phyloP scores from a whole-genome alignment of 1,140 invertebrate genomes.

The Tetragonula clypearis region DNA sequence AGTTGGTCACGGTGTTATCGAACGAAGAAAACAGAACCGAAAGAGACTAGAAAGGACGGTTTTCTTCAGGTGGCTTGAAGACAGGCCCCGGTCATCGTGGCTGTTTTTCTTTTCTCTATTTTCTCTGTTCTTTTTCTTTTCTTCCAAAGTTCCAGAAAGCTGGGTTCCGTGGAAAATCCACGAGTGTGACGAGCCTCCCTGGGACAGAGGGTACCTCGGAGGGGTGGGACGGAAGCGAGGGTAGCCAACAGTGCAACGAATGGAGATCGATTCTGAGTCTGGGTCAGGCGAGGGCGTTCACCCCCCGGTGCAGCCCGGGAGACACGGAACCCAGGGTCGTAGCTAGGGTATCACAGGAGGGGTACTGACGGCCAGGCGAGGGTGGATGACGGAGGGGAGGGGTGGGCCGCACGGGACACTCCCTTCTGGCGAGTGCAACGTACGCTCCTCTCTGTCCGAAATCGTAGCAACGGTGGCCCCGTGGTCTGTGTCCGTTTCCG shows the following conservation, averaged over 20 bases:
- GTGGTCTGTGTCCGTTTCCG: constrained; percentile 15
- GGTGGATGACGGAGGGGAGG: constrained; percentile 53
- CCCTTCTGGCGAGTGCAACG: constrained; percentile 73
- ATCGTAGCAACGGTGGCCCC: constrained; percentile 56
- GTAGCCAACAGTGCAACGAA: constrained; percentile 76
- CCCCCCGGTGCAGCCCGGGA: constrained; percentile 80
- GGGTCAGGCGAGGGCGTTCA: constrained; percentile 80
- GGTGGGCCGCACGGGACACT: constrained; percentile 67
- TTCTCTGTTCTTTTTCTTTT: constrained; percentile 29
- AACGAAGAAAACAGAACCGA: background rate
- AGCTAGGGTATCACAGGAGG: constrained; percentile 74
- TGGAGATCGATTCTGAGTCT: constrained; percentile 81
- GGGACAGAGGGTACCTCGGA: constrained; percentile 28
- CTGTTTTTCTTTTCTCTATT: background rate
- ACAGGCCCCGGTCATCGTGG: background rate
- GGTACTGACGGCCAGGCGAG: constrained; percentile 60
- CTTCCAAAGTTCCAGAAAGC: constrained; percentile 65
- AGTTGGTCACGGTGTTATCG: background rate
- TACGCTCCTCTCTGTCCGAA: constrained; percentile 68
- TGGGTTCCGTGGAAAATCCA: constrained; percentile 72
- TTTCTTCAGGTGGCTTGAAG: background rate
- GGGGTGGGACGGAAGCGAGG: constrained; percentile 32
- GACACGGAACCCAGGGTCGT: constrained; percentile 79
- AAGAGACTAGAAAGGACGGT: background rate
- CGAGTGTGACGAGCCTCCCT: constrained; percentile 62